These are phyloP conservation scores for Alexandromys fortis DNA, from an alignment of 2,113 vertebrate species.

Conservation along the genomic window DNA sequence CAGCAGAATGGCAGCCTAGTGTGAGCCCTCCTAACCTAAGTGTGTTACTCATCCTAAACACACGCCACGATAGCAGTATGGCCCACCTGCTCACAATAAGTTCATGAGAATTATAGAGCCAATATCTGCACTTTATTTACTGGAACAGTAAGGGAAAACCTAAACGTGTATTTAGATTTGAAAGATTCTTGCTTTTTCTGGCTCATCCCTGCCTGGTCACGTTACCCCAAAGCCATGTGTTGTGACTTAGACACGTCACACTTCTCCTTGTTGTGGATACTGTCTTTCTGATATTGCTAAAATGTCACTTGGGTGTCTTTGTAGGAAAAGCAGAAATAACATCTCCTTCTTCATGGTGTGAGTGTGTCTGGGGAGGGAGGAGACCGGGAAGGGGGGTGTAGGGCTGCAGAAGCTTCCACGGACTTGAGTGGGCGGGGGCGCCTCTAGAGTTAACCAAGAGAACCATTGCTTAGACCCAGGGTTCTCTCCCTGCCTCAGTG, in stretches of 20 bases:
- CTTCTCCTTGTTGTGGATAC: fast-evolving
- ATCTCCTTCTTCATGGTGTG: neutral
- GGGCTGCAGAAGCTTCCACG: neutral
- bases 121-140: neutral
- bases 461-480: neutral
- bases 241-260: neutral
- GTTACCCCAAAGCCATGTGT: neutral
- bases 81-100: neutral
- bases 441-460: conserved; percentile 20
- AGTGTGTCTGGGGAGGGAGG: neutral
- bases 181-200: neutral
- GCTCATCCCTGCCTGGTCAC: neutral
- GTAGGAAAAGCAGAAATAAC: neutral
- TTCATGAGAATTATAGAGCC: neutral
- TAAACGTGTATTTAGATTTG: neutral
- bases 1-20: neutral
- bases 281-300: neutral
- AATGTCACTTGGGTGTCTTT: neutral
- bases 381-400: neutral
- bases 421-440: neutral
- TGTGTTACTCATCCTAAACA: neutral
- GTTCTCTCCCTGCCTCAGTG: neutral
- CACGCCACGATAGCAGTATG: neutral
- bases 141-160: neutral
- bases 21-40: neutral